phyloP scores from a whole-genome alignment of 2,888 invertebrate genomes.

The Diarsia brunnea region DNA sequence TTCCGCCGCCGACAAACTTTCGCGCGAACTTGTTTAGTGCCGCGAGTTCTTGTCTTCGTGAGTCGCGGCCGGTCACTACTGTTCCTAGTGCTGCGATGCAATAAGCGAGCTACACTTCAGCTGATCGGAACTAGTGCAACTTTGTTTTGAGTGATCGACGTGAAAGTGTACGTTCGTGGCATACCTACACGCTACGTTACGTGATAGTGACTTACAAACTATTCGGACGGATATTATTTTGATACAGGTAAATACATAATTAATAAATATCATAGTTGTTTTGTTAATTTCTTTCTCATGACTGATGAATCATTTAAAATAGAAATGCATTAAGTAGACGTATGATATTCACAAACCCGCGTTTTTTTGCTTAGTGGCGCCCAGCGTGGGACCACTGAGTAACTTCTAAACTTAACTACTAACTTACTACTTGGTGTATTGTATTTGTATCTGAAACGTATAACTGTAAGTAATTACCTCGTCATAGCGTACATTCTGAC shows the following conservation, averaged over 20 bases:
- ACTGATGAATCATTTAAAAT: neutral
- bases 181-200: slow-evolving; percentile 5
- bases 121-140: slow-evolving; percentile 45
- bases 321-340: neutral
- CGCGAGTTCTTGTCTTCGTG: slow-evolving; percentile 3
- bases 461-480: neutral
- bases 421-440: neutral
- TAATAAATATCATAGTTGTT: neutral
- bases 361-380: slow-evolving; percentile 47
- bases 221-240: slow-evolving; percentile 12
- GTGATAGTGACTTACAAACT: slow-evolving; percentile 40
- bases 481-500: too few relatives aligned
- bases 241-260: slow-evolving; percentile 48
- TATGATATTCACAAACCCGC: neutral
- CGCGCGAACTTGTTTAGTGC: slow-evolving; percentile 47
- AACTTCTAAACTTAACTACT: neutral
- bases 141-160: slow-evolving; percentile 45
- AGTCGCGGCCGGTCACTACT: neutral
- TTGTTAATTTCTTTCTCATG: neutral
- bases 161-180: slow-evolving; percentile 38
- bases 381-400: slow-evolving; percentile 56
- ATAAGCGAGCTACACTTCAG: neutral
- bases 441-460: neutral
- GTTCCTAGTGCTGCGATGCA: neutral
- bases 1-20: slow-evolving; percentile 57